Evolutionary conservation across 2,888 invertebrate species (phyloP), one percentile per base, ranked within the genome.

Genomic region (Latheticus oryzae): DNA sequence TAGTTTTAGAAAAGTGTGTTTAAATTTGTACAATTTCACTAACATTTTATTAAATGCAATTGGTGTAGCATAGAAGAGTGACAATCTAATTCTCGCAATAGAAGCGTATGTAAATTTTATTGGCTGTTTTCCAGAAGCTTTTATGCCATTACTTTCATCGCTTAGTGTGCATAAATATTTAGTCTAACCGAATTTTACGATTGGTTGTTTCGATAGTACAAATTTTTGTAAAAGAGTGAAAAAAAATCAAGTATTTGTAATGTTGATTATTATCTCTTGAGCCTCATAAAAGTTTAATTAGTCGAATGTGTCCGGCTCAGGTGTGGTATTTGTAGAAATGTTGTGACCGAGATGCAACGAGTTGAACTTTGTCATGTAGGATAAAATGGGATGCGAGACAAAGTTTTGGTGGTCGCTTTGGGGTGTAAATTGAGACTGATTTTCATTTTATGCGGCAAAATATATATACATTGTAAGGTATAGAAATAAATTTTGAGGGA

Each of bases 351-450:
- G 30, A 38, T 38, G 42, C 32, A 55, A 28, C 28, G 24, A 42
- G 40, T 38, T 35, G 42, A 56, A 56, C 56, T 56, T 56, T 56
- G 48, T 48, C 56, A 48, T 56, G 42, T 50, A 32, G 50, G 48
- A 50, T 40, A 56, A 48, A 55, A 48, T 9, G 33, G 32, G 26
- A 47, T 28, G 50, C 19, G 40, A 42, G 32, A 23, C 23, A 32
- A 35, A 58, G 38, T 58, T 47, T 42, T 38, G 40, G 43, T 37
- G 58, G 58, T 38, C 47, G 58, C 38, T 51, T 38, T 38, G 30
- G 37, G 37, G 43, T 48, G 58, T 52, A 53, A 47, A 58, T 58
- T 58, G 45, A 53, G 52, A 57, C 35, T 57, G 57, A 57, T 57
- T 51, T 57, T 45, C 51, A 42, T 57, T 57, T 57, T 57, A 51